Conservation (phyloP, 2,113 vertebrate species). For the Sinocyclocheilus anshuiensis region DNA sequence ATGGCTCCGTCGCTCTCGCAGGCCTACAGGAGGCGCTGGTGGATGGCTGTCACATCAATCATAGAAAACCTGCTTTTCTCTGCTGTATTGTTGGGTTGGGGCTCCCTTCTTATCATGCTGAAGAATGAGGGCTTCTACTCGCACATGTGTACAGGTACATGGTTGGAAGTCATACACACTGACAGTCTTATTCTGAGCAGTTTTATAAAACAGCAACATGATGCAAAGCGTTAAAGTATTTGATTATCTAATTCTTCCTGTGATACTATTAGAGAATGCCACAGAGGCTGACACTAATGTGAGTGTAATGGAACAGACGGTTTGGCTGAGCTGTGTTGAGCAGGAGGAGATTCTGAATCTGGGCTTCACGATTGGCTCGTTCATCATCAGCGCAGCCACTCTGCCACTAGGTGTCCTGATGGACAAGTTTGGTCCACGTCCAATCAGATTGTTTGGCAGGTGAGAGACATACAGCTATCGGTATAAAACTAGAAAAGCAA, state of each 20-base stretch:
- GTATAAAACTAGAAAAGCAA: neutral
- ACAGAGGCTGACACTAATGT: conserved; percentile 58
- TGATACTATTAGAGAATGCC: conserved; percentile 57
- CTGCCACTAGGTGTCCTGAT: conserved; percentile 78
- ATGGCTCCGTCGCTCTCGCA: conserved; percentile 78
- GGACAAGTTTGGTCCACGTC: conserved; percentile 81
- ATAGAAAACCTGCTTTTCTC: conserved; percentile 88
- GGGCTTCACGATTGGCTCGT: conserved; percentile 88
- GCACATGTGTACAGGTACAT: conserved; percentile 74
- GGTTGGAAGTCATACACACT: neutral
- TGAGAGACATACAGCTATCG: conserved; percentile 52
- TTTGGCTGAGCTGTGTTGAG: conserved; percentile 73
- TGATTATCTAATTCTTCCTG: neutral
- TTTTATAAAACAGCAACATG: neutral
- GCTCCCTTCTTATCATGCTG: conserved; percentile 87
- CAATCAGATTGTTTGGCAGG: conserved; percentile 84
- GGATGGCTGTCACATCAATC: conserved; percentile 83
- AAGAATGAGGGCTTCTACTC: conserved; percentile 89
- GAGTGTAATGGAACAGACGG: conserved; percentile 21
- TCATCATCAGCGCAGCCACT: conserved; percentile 84
- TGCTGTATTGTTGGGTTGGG: conserved; percentile 87
- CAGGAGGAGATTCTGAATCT: conserved; percentile 86
- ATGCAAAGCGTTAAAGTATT: neutral
- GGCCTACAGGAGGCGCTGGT: conserved; percentile 84
- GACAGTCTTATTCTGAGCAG: neutral